These are phyloP conservation scores for Peromyscus leucopus DNA, from an alignment of 2,113 vertebrate genomes.

Conservation along the genomic window DNA sequence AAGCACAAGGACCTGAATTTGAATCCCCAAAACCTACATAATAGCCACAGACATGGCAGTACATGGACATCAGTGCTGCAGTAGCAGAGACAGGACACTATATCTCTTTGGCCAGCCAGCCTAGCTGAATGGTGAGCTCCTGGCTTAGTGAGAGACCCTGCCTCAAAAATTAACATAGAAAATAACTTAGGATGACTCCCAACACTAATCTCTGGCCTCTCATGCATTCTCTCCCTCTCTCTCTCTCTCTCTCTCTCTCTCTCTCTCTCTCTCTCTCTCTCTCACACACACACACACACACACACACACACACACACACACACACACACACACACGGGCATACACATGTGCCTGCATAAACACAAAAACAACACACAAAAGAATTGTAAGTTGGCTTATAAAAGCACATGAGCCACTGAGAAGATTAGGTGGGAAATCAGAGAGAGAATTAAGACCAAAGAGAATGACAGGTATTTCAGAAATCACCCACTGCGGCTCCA, in stretches of 20 bases:
- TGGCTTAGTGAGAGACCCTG: neutral
- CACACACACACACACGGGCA: neutral
- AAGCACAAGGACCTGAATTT: neutral
- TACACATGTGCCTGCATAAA: neutral
- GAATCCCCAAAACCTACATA: neutral
- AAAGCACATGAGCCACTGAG: neutral
- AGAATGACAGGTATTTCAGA: neutral
- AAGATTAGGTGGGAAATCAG: neutral
- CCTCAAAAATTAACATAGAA: neutral
- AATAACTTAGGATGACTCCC: neutral
- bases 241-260: too few species aligned
- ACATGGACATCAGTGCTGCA: neutral
- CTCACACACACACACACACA: neutral
- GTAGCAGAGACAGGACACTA: neutral
- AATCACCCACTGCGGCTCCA: neutral
- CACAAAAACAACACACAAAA: neutral
- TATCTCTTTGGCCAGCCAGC: neutral
- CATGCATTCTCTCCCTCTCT: too few species aligned
- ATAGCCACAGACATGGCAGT: neutral
- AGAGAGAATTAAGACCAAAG: slow-evolving; percentile 39
- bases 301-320: neutral
- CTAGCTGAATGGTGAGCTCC: neutral
- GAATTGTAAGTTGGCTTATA: neutral
- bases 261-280: too few species aligned
- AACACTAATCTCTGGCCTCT: neutral